phyloP scores from a whole-genome alignment of 2,797 vertebrate genomes.

The Hypotaenidia okinawae region DNA sequence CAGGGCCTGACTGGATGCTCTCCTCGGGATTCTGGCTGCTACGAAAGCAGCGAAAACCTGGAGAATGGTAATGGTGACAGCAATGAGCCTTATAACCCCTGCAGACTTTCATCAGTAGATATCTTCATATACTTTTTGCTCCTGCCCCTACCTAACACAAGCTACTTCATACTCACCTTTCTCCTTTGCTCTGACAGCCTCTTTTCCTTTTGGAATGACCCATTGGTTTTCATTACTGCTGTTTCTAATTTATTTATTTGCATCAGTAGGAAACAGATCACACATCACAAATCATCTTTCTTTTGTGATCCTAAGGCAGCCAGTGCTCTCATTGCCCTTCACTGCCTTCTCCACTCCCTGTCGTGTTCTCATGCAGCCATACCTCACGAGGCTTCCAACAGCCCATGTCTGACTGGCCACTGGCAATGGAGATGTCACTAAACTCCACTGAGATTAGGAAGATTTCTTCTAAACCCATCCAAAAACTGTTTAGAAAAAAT shows the following conservation, averaged over 20 bases:
- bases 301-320: background rate
- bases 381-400: background rate
- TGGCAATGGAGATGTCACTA: background rate
- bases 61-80: constrained; percentile 90
- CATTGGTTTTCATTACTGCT: background rate
- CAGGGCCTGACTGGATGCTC: constrained; percentile 88
- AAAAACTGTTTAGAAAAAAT: background rate
- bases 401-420: background rate
- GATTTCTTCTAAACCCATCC: background rate
- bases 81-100: background rate
- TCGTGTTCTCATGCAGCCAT: rapidly evolving
- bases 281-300: background rate
- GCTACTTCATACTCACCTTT: constrained; percentile 22
- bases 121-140: constrained; percentile 7
- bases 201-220: background rate
- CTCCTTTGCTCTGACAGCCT: background rate
- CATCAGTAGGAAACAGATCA: background rate
- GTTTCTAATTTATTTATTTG: background rate
- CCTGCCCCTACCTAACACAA: constrained; percentile 58
- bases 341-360: background rate
- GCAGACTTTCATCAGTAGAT: constrained; percentile 64
- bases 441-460: background rate
- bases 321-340: background rate
- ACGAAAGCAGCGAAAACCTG: constrained; percentile 97
- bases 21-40: constrained; percentile 97